Evolutionary conservation across 2,113 vertebrate species (phyloP).

Genomic region (Greenwoodochromis staneri): DNA sequence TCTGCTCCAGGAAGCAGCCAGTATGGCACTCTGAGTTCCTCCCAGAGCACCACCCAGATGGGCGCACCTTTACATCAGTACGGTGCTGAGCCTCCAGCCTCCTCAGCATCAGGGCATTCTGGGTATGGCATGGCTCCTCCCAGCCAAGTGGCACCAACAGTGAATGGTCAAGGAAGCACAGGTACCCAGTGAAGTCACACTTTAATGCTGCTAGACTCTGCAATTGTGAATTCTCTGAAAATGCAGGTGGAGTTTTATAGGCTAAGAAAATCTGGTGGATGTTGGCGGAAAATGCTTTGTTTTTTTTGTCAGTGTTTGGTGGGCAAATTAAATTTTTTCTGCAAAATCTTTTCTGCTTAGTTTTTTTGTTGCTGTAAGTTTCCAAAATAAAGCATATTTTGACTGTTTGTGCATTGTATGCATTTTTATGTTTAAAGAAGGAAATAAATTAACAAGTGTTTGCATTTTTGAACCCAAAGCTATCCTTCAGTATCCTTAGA

Average conservation of each 20-base stretch:
- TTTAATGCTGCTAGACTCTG: neutral
- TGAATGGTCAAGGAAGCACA: constrained; percentile 69
- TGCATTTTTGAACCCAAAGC: neutral
- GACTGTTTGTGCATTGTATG: neutral
- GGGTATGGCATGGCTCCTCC: constrained; percentile 31
- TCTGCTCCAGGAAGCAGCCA: constrained; percentile 70
- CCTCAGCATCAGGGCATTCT: constrained; percentile 59
- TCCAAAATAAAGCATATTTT: neutral
- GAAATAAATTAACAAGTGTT: neutral
- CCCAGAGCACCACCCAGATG: constrained; percentile 70
- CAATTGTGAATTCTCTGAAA: neutral
- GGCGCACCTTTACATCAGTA: constrained; percentile 68
- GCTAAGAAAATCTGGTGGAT: neutral
- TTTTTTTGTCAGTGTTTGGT: neutral
- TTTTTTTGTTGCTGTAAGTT: neutral
- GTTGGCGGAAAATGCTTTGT: neutral
- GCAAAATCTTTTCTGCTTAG: neutral
- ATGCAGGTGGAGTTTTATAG: neutral
- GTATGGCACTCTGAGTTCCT: constrained; percentile 78
- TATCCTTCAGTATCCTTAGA: neutral
- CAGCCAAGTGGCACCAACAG: constrained; percentile 18
- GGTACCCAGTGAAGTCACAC: constrained; percentile 32
- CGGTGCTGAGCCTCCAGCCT: constrained; percentile 13
- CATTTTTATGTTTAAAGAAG: neutral
- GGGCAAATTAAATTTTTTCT: neutral